These are phyloP conservation scores for Chrysina gloriosa DNA, from an alignment of 2,888 invertebrate species.

Conservation along the genomic window DNA sequence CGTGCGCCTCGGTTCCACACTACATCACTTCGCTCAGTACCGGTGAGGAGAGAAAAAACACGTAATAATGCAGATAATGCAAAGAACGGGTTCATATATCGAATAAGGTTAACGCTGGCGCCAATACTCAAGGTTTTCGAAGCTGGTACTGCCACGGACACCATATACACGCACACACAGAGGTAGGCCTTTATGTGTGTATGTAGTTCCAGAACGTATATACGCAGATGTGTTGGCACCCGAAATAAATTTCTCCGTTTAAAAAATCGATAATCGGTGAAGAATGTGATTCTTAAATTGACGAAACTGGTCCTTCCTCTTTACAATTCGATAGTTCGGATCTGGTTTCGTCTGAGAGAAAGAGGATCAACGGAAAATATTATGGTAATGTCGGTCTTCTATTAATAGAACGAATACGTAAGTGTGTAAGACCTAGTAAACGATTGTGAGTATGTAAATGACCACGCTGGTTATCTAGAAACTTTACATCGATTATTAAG, in stretches of 20 bases:
- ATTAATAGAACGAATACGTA: constrained; percentile 24
- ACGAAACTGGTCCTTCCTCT: constrained; percentile 33
- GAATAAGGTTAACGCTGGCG: constrained; percentile 42
- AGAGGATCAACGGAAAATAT: constrained; percentile 19
- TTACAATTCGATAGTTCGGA: constrained; percentile 26
- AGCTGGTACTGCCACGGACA: constrained; percentile 15
- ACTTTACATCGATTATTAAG: not conserved
- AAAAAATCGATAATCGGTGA: constrained; percentile 34
- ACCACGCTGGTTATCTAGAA: not conserved
- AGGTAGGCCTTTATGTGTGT: not conserved
- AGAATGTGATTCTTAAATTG: constrained; percentile 30
- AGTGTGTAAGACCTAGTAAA: constrained; percentile 6
- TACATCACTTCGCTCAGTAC: constrained; percentile 15
- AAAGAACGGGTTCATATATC: constrained; percentile 41
- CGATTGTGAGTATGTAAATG: constrained; percentile 1
- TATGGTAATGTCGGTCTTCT: constrained; percentile 26
- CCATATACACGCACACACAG: not conserved
- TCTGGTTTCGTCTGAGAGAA: constrained; percentile 26
- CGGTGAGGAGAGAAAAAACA: constrained; percentile 31
- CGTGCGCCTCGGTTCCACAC: constrained; percentile 13
- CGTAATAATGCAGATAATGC: constrained; percentile 41
- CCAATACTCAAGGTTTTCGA: constrained; percentile 37
- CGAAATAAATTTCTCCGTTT: constrained; percentile 40
- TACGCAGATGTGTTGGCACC: not conserved
- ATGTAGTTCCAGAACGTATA: constrained; percentile 6